Percentiles rank a stretch among this genome's conserved stretches.
Evolutionary conservation across 2,797 vertebrate species (phyloP).

Genomic region (Ispidina lecontei): DNA sequence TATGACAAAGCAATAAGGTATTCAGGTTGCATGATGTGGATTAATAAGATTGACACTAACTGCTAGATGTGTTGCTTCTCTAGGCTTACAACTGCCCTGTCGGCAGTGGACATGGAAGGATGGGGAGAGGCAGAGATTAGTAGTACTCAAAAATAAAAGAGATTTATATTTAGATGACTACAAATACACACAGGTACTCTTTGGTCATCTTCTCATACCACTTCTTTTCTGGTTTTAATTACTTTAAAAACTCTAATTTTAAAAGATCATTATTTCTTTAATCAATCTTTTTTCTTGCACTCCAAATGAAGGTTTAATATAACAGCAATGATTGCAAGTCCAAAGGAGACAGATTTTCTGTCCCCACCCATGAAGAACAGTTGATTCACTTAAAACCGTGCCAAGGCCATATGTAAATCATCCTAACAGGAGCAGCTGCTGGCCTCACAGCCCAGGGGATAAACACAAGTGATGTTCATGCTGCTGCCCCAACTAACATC

Average conservation of each 20-base stretch:
- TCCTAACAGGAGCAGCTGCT: constrained; percentile 33
- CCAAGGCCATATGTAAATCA: constrained; percentile 47
- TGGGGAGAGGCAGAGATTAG: neutral
- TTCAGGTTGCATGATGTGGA: neutral
- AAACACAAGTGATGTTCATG: neutral
- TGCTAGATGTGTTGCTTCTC: neutral
- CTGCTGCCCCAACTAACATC: constrained; percentile 2
- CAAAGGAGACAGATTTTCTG: constrained; percentile 46
- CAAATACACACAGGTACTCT: neutral
- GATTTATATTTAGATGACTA: neutral
- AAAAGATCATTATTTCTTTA: neutral
- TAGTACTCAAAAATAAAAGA: neutral
- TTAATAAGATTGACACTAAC: neutral
- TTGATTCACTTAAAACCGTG: constrained; percentile 3
- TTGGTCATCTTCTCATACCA: neutral
- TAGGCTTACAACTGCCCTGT: neutral
- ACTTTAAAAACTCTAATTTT: neutral
- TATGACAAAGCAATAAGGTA: neutral
- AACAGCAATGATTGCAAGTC: neutral
- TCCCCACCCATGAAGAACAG: constrained; percentile 41
- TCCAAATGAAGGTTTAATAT: neutral
- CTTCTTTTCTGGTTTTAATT: neutral
- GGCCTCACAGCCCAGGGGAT: constrained; percentile 50
- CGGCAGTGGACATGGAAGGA: neutral
- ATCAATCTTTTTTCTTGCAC: neutral